These are phyloP conservation scores for Sinocyclocheilus rhinocerous DNA, from an alignment of 2,113 vertebrate species.

Conservation along the genomic window DNA sequence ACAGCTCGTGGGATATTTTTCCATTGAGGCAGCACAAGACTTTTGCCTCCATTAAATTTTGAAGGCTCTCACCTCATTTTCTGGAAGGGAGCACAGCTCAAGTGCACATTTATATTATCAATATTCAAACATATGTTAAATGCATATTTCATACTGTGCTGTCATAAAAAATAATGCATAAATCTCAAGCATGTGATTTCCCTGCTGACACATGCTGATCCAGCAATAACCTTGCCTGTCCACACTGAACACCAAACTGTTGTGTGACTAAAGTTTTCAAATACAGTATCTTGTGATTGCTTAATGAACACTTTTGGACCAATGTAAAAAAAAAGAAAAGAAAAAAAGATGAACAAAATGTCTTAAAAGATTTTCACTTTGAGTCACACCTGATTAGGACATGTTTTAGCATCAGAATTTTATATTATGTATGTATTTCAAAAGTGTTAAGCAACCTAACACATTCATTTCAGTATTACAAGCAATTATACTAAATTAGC, in stretches of 20 bases:
- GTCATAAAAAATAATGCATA: not conserved
- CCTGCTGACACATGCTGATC: not conserved
- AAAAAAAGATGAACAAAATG: not conserved
- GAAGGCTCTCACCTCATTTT: constrained; percentile 1
- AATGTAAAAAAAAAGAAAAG: not conserved
- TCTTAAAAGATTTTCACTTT: not conserved
- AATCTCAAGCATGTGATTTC: not conserved
- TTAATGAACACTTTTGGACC: not conserved
- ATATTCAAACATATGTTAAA: constrained; percentile 3
- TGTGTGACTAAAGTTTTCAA: not conserved
- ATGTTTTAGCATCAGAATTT: not conserved
- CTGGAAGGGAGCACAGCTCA: not conserved
- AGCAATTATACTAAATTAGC: constrained; percentile 4
- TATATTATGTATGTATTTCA: not conserved
- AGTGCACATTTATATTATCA: constrained; percentile 1
- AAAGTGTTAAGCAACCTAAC: not conserved
- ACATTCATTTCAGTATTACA: not conserved
- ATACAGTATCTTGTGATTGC: not conserved
- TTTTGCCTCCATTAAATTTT: not conserved
- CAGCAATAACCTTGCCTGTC: not conserved
- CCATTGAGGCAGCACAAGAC: not conserved
- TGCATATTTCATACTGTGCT: not conserved
- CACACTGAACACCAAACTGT: not conserved
- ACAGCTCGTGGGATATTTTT: constrained; percentile 6
- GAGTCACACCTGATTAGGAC: not conserved